Conservation (phyloP, 2,888 invertebrate genomes). For the Elysia crispata region DNA sequence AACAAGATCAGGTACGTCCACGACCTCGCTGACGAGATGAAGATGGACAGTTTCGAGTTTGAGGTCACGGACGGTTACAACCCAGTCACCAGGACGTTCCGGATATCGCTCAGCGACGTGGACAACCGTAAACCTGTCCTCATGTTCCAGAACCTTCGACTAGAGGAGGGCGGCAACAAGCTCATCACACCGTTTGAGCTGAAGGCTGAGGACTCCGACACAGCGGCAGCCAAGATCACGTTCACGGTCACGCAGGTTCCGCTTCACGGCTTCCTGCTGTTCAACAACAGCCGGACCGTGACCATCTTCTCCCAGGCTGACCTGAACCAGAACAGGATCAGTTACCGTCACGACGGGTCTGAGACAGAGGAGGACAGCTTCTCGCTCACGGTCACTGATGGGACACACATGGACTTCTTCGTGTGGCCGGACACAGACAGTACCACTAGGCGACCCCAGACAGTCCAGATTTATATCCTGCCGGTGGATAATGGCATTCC, state of each 20-base stretch:
- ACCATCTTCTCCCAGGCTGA: slow-evolving; percentile 74
- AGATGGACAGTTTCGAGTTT: slow-evolving; percentile 77
- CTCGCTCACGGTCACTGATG: slow-evolving; percentile 75
- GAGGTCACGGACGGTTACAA: slow-evolving; percentile 77
- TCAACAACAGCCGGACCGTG: slow-evolving; percentile 66
- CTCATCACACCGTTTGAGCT: slow-evolving; percentile 77
- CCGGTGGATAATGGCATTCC: slow-evolving; percentile 76
- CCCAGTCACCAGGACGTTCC: slow-evolving; percentile 72
- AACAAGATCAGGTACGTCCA: slow-evolving; percentile 76
- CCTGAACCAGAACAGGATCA: slow-evolving; percentile 71
- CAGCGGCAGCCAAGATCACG: slow-evolving; percentile 64
- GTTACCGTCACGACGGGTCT: slow-evolving; percentile 77
- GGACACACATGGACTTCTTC: slow-evolving; percentile 74
- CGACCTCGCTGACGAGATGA: slow-evolving; percentile 72
- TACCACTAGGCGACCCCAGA: slow-evolving; percentile 70
- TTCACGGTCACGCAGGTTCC: slow-evolving; percentile 74
- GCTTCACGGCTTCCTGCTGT: slow-evolving; percentile 72
- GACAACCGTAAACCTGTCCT: slow-evolving; percentile 77
- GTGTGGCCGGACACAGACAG: slow-evolving; percentile 71
- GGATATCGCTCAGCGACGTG: slow-evolving; percentile 75
- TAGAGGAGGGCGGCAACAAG: slow-evolving; percentile 73
- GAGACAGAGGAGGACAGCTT: slow-evolving; percentile 74
- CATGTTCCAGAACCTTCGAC: slow-evolving; percentile 68
- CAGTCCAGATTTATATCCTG: slow-evolving; percentile 71
- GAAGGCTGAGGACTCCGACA: slow-evolving; percentile 75